Percentiles rank a stretch among this genome's conserved stretches.
These are phyloP conservation scores for Rhagologus leucostigma DNA, from an alignment of 2,113 vertebrate genomes.

Conservation along the genomic window DNA sequence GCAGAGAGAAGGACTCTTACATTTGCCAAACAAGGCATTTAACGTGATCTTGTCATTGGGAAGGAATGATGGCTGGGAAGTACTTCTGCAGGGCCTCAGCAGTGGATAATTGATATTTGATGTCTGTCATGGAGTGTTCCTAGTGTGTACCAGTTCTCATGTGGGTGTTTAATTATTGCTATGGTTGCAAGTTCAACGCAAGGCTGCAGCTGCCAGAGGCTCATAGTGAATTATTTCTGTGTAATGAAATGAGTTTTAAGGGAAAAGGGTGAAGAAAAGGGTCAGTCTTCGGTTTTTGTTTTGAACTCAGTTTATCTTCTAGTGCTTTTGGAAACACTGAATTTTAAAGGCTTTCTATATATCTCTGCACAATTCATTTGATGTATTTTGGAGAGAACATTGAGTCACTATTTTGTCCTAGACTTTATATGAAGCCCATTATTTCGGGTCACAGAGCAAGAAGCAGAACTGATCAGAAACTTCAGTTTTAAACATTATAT, in stretches of 20 bases:
- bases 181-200: background rate
- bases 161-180: background rate
- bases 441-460: background rate
- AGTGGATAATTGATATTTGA: background rate
- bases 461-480: background rate
- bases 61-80: background rate
- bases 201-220: background rate
- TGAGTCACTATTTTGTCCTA: background rate
- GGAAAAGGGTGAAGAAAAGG: background rate
- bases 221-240: background rate
- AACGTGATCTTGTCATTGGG: accelerated
- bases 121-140: background rate
- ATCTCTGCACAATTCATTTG: background rate
- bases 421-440: background rate
- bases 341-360: background rate
- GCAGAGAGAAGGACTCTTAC: background rate
- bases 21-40: background rate
- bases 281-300: background rate
- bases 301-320: background rate
- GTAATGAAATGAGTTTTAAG: background rate
- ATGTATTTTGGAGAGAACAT: background rate
- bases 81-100: background rate
- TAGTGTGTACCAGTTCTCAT: background rate
- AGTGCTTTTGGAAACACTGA: background rate
- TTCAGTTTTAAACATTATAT: background rate